Base-by-base conservation (phyloP, 2,888 invertebrate genomes). In the Volucella inanis region DNA sequence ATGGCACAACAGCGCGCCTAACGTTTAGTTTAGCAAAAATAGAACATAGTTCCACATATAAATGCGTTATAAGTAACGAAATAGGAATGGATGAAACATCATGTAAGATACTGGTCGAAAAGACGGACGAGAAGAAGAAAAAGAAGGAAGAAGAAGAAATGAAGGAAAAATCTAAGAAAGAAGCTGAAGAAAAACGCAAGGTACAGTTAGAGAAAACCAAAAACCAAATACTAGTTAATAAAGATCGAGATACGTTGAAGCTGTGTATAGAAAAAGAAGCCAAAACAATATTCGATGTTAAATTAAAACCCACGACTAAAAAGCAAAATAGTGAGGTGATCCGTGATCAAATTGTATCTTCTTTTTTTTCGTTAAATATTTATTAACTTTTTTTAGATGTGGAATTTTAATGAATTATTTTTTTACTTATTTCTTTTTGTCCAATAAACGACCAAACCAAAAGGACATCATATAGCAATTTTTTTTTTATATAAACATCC, bases 11-110 rank as follows among this genome's bases (percentile, higher is more conserved):
- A 49, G 95, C 97, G 12, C 95, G 95, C 85, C 93, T 98, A 10
- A 95, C 95, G 82, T 96, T 98, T 87, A 95, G 94, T 87, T 94
- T 94, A 89, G 95, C 96, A 55, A 94, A 95, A 70, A 94, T 94
- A n/a, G 96, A 96, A 89, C 95, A 95, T 90, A 93, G 95, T 4
- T 97, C 97, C 52, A 95, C 94, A 64, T 98, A 98, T 92, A 96
- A 95, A 89, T 95, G 98, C 54, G 95, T 97, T 38, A 96, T 98
- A 70, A 95, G 95, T 89, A 99, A 99, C 91, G 97, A 98, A 91
- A 95, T 95, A 88, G 99, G 99, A 64, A 96, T 96, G 90, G 98
- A 97, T 88, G 96, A 97, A 90, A 96, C 97, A 1, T 94, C 95
- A 55, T 97, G 98, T 59, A 95, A 96, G 89, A 93, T 99, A 77